These are phyloP conservation scores for Netelia melanura DNA, from an alignment of 2,888 invertebrate genomes.

Conservation along the genomic window DNA sequence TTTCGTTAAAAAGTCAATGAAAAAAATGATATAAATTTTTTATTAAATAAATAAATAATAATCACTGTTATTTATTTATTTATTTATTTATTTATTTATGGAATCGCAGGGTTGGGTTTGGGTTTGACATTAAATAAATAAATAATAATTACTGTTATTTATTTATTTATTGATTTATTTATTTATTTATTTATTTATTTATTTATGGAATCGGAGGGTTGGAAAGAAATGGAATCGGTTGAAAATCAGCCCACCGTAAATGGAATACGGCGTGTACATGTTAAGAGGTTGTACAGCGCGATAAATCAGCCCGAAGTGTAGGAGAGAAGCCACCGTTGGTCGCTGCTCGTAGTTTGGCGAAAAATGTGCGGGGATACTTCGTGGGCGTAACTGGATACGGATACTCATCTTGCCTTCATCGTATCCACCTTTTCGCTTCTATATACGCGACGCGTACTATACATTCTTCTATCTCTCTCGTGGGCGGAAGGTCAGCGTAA, in stretches of 20 bases:
- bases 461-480: slow-evolving; percentile 41
- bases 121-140: too few relatives aligned
- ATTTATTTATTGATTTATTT: too few relatives aligned
- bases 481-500: slow-evolving; percentile 67
- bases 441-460: slow-evolving; percentile 2
- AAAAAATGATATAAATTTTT: not conserved
- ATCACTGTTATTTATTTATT: not conserved
- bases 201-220: too few relatives aligned
- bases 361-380: slow-evolving; percentile 61
- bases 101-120: too few relatives aligned
- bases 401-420: slow-evolving; percentile 50
- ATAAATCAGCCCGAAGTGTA: slow-evolving; percentile 73
- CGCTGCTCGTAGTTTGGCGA: slow-evolving; percentile 48
- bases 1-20: not conserved
- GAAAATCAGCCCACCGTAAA: not conserved
- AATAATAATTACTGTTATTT: not conserved
- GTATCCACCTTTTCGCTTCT: slow-evolving; percentile 26
- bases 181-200: too few relatives aligned
- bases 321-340: slow-evolving; percentile 43
- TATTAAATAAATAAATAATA: not conserved
- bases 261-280: slow-evolving; percentile 17
- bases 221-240: too few relatives aligned
- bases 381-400: slow-evolving; percentile 67
- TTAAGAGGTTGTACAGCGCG: slow-evolving; percentile 58
- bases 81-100: too few relatives aligned